Evolutionary conservation across 1,140 invertebrate genomes (phyloP).

Genomic region (Doryteuthis pealeii): DNA sequence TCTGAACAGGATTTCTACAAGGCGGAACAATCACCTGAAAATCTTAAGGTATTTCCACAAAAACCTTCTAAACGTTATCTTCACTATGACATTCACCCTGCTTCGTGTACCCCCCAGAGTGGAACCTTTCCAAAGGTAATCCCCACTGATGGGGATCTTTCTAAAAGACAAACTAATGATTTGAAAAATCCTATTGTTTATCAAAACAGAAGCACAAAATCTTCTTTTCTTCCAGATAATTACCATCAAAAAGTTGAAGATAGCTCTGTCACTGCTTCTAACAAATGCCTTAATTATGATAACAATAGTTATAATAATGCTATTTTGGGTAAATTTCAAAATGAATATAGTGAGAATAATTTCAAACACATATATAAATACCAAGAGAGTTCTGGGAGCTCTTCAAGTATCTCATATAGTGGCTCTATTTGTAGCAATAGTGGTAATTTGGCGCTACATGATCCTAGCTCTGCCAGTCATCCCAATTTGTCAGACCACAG

Average conservation of each 20-base stretch:
- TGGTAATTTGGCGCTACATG: background rate
- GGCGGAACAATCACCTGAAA: background rate
- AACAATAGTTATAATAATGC: background rate
- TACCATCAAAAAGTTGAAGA: background rate
- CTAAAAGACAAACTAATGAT: background rate
- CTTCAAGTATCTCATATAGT: background rate
- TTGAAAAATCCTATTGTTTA: background rate
- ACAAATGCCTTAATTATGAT: background rate
- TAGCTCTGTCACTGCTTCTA: no score
- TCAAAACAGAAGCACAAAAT: background rate
- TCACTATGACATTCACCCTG: background rate
- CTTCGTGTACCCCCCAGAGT: background rate
- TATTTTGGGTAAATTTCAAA: background rate
- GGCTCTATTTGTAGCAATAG: background rate
- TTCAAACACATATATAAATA: background rate
- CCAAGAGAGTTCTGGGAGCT: background rate
- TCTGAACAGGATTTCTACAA: background rate
- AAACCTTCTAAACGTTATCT: background rate
- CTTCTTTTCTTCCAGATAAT: background rate
- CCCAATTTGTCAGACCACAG: constrained; percentile 3
- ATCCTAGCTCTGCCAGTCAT: background rate
- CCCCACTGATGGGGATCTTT: no score
- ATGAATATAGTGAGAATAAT: background rate
- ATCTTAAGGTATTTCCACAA: background rate
- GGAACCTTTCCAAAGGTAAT: no score